Percentiles rank a stretch among this genome's conserved stretches.
Evolutionary conservation across 2,797 vertebrate genomes (phyloP).

Genomic region (Otolemur crassicaudatus): DNA sequence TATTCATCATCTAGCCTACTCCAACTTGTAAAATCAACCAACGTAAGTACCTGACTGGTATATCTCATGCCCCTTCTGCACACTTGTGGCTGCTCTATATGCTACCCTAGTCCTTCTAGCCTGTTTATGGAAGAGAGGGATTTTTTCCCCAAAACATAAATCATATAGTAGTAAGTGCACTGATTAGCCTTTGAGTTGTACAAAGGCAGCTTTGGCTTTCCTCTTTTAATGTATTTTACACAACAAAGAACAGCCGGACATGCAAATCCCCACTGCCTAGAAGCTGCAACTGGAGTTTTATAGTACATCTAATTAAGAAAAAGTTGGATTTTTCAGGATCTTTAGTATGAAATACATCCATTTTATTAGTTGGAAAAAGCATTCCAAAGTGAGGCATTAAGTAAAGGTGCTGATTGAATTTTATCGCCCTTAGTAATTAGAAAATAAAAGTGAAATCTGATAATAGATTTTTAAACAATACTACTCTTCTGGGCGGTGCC

Average conservation of each 20-base stretch:
- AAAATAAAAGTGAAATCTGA: constrained; percentile 73
- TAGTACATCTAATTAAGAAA: constrained; percentile 53
- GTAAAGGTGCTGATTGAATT: constrained; percentile 67
- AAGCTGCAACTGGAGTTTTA: constrained; percentile 18
- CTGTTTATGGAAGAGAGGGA: background rate
- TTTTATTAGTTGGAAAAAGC: constrained; percentile 40
- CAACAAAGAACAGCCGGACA: background rate
- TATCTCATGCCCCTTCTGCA: background rate
- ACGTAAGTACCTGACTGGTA: accelerated
- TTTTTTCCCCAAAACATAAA: constrained; percentile 38
- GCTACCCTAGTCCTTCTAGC: background rate
- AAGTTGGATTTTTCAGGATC: constrained; percentile 17
- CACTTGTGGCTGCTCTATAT: background rate
- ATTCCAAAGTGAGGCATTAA: constrained; percentile 68
- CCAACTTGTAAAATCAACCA: background rate
- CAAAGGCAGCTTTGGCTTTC: constrained; percentile 33
- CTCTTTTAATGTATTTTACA: constrained; percentile 65
- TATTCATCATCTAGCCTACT: background rate
- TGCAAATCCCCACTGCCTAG: background rate
- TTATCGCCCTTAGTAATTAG: constrained; percentile 66
- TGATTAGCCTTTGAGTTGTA: background rate
- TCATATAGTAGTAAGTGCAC: constrained; percentile 15
- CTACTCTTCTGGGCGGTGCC: background rate
- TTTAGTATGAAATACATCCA: constrained; percentile 58
- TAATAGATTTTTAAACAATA: constrained; percentile 75